Conservation (phyloP, 2,113 vertebrate genomes). For the Rattus rattus region DNA sequence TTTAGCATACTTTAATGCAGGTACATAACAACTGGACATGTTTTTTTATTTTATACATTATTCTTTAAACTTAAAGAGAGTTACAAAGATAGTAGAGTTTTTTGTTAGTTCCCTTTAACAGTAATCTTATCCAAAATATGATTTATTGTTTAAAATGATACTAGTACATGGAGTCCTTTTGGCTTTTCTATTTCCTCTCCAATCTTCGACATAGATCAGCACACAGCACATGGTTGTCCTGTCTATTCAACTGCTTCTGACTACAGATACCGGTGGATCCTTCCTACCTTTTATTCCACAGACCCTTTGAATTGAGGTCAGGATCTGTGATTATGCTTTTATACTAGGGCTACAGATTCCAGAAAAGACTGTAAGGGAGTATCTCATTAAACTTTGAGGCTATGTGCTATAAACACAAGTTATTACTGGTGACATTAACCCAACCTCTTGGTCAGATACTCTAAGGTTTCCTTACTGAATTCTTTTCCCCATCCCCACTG, state of each 20-base stretch:
- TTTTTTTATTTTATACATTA: slow-evolving; percentile 1
- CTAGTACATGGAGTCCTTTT: not conserved
- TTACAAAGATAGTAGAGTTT: not conserved
- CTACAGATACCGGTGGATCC: too few relatives aligned
- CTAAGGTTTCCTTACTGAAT: not conserved
- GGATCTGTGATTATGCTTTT: not conserved
- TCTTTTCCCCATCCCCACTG: not conserved
- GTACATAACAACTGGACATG: not conserved
- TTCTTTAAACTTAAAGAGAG: not conserved
- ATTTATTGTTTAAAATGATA: not conserved
- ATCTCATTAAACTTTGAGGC: not conserved
- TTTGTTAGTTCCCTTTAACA: not conserved
- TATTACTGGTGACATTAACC: not conserved
- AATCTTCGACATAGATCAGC: not conserved
- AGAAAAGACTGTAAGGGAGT: not conserved
- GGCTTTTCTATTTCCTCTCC: not conserved
- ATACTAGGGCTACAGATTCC: not conserved
- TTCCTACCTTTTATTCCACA: not conserved
- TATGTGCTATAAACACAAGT: not conserved
- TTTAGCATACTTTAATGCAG: not conserved
- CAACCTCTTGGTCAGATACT: not conserved
- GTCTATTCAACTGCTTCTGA: not conserved
- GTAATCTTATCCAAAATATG: not conserved
- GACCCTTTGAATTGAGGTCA: not conserved
- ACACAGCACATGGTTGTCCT: not conserved